Evolutionary conservation across 2,113 vertebrate genomes (phyloP).

Genomic region (Phrynocephalus versicolor): DNA sequence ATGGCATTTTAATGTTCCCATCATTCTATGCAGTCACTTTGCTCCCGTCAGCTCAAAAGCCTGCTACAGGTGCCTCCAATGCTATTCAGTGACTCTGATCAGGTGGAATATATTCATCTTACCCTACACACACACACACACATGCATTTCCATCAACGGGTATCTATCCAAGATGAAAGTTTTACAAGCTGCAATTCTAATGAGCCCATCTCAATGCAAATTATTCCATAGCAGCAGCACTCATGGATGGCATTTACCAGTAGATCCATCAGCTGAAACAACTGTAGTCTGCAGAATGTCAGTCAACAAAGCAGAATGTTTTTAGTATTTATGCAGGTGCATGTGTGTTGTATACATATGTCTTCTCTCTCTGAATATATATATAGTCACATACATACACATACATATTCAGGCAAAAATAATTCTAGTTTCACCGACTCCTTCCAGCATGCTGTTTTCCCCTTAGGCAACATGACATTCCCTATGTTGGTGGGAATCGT

Average conservation of each 20-base stretch:
- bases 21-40: background rate
- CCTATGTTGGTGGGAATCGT: background rate
- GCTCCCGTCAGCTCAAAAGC: background rate
- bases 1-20: background rate
- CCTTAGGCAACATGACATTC: background rate
- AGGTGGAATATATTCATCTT: background rate
- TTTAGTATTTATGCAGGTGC: no score
- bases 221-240: background rate
- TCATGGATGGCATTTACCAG: background rate
- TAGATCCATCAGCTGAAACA: conserved; percentile 16
- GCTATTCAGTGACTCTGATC: background rate
- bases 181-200: background rate
- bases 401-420: background rate
- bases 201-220: background rate
- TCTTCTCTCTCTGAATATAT: background rate
- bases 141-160: background rate
- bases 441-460: background rate
- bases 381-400: no score
- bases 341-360: background rate
- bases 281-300: background rate
- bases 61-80: background rate
- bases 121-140: background rate
- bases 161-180: background rate
- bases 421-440: background rate
- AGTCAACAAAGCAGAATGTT: background rate